A percentile compares a stretch with the other conserved stretches of the same genome.
Conservation (phyloP, 2,888 invertebrate genomes). For the Cremastinae sp. region DNA sequence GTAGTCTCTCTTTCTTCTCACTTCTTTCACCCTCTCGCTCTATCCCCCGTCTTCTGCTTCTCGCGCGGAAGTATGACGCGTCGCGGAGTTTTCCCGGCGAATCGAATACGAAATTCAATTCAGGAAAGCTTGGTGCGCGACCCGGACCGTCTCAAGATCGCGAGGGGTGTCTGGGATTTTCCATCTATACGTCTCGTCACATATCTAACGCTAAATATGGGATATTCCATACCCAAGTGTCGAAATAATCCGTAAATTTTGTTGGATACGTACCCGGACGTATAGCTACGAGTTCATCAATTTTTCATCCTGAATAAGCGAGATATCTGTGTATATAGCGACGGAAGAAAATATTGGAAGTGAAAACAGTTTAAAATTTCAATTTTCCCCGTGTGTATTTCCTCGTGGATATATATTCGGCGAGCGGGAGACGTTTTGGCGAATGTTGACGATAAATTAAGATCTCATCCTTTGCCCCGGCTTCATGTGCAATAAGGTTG, state of each 20-base stretch:
- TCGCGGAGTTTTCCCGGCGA: conserved; percentile 49
- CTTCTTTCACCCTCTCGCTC: neutral
- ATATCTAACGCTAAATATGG: neutral
- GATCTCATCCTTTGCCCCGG: too few species aligned
- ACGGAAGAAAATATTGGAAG: too few species aligned
- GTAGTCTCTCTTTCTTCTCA: conserved; percentile 4
- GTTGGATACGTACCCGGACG: too few species aligned
- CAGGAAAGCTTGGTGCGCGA: conserved; percentile 47
- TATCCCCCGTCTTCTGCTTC: neutral
- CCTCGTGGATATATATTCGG: too few species aligned
- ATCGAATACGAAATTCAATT: conserved; percentile 61
- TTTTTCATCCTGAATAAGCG: neutral
- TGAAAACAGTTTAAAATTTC: too few species aligned
- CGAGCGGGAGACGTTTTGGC: too few species aligned
- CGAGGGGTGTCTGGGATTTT: conserved; percentile 14
- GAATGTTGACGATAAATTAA: too few species aligned
- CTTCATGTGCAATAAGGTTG: too few species aligned
- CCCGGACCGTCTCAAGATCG: conserved; percentile 14
- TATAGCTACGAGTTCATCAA: neutral
- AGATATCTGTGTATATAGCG: neutral
- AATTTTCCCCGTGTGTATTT: too few species aligned
- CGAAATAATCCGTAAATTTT: neutral
- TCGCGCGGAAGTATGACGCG: conserved; percentile 41
- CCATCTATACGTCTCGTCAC: neutral
- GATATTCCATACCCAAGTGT: neutral